Evolutionary conservation across 2,797 vertebrate species (phyloP), one percentile per base, ranked within the genome.

Genomic region (Borostomias antarcticus): DNA sequence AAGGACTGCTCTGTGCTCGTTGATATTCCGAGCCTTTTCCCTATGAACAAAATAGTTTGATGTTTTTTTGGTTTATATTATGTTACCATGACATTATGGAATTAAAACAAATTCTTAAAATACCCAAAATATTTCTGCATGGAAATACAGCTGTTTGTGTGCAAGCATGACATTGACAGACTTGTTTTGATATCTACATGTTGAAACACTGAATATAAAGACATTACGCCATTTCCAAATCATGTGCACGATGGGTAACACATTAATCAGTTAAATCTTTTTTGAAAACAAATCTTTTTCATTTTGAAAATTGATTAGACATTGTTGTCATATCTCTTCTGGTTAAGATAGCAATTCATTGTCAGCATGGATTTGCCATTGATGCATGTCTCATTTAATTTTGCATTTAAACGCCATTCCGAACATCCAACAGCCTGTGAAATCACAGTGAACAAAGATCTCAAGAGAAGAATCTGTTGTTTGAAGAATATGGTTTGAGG

Each of bases 11-110:
- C 75, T 59, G 70, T 84, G 73, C 71, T 74, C 60, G 70, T 85
- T 79, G 75, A 84, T 85, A 84, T 85, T 89, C 83, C 81, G 77
- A 73, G 9, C 9, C 3, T 32, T 32, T 21, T 53, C 23, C 28
- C 19, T 86, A 81, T n/a, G n/a, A n/a, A 73, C 79, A 77, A 69
- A 33, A 75, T 83, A 73, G 83, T 58, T 64, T 1, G 57, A 52
- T 58, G 56, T 68, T 82, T 78, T 80, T 66, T 79, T 82, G 77
- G n/a, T n/a, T n/a, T n/a, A n/a, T n/a, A n/a, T n/a, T n/a, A n/a
- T n/a, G n/a, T n/a, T n/a, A n/a, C n/a, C n/a, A n/a, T n/a, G n/a
- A n/a, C n/a, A n/a, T n/a, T n/a, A n/a, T n/a, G n/a, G n/a, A n/a
- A n/a, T n/a, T n/a, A n/a, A n/a, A n/a, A n/a, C n/a, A n/a, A n/a